A percentile compares a stretch with the other conserved stretches of the same genome.
Evolutionary conservation across 53 echinoderm and acorn worm species (phyloP).

Genomic region (Patiria pectinifera): DNA sequence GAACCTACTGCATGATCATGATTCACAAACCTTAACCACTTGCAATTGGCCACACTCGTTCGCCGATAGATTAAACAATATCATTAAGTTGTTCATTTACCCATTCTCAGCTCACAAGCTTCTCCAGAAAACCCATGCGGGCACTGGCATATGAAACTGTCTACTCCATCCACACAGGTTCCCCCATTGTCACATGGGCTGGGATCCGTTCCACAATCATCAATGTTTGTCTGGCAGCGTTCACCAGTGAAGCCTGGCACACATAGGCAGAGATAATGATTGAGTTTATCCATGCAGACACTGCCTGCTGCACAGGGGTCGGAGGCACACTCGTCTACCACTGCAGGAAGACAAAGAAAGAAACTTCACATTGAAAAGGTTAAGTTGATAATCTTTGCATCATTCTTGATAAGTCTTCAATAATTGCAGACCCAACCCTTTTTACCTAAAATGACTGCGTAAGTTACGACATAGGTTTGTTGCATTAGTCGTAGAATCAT

Average conservation of each 20-base stretch:
- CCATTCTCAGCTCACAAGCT: slow-evolving; percentile 60
- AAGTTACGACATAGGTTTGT: too few relatives aligned
- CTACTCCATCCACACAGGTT: slow-evolving; percentile 61
- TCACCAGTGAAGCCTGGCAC: slow-evolving; percentile 51
- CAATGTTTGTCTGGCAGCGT: slow-evolving; percentile 58
- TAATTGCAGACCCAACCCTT: too few relatives aligned
- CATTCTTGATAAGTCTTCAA: too few relatives aligned
- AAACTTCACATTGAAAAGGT: too few relatives aligned
- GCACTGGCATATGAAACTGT: slow-evolving; percentile 51
- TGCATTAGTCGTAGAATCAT: too few relatives aligned
- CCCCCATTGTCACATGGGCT: slow-evolving; percentile 68
- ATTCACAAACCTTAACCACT: too few relatives aligned
- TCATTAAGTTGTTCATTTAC: slow-evolving; percentile 18
- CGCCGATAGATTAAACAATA: too few relatives aligned
- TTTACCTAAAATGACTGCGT: too few relatives aligned
- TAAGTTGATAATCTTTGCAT: too few relatives aligned
- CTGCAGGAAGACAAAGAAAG: too few relatives aligned
- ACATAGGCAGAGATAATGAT: slow-evolving; percentile 58
- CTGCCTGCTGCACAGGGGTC: slow-evolving; percentile 42
- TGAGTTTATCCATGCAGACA: neutral
- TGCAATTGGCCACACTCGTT: neutral
- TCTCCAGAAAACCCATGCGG: slow-evolving; percentile 55
- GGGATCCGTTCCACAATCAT: neutral
- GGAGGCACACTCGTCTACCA: slow-evolving; percentile 54
- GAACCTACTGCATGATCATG: too few relatives aligned